Base-by-base conservation (phyloP, 37 sponge, comb jelly and placozoan genomes). In the Oscarella lobularis region DNA sequence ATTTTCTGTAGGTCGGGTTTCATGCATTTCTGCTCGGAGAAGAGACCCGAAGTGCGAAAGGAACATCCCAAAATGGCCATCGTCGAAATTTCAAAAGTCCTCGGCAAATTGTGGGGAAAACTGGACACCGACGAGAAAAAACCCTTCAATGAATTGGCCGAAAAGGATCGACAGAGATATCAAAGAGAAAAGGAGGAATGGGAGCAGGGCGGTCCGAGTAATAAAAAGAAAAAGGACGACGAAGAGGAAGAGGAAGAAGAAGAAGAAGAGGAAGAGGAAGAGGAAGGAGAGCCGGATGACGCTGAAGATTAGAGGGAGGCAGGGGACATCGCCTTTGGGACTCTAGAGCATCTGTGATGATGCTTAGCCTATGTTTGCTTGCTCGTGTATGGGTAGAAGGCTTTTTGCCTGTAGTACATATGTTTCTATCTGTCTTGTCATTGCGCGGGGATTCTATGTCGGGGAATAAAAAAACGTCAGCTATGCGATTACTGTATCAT, bases 91-190 rank as follows among this genome's bases (percentile, higher is more conserved):
- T 80, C 90, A 37, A 93, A 93, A 75, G 33, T 74, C 37, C 83
- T 93, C 38, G 94, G 94, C 68, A 83, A 79, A 4, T 75, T 66
- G 2, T 93, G 94, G 94, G 82, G 79, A 66, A 40, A 35, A 6
- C 71, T 89, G 79, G 55, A 79, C 6, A 55, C 40, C 0, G 60
- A 48, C 9, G 60, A 48, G 20, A 48, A 48, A 20, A 20, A 9
- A 48, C 60, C 14, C 20, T 48, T 27, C 20, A 20, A 27, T 20
- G 60, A 48, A 20, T 40, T 39, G 69, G 87, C 90, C 0, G 60
- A 74, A 32, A 78, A 84, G 69, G 94, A 93, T 36, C 67, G 73
- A n/a, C 40, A 78, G 1, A 73, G 94, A 14, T 93, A 93, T 39
- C 83, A 93, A 32, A 31, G 71, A 36, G 78, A 89, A 40, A 89